Conservation (phyloP, 2,888 invertebrate species). For the Diploptera punctata region DNA sequence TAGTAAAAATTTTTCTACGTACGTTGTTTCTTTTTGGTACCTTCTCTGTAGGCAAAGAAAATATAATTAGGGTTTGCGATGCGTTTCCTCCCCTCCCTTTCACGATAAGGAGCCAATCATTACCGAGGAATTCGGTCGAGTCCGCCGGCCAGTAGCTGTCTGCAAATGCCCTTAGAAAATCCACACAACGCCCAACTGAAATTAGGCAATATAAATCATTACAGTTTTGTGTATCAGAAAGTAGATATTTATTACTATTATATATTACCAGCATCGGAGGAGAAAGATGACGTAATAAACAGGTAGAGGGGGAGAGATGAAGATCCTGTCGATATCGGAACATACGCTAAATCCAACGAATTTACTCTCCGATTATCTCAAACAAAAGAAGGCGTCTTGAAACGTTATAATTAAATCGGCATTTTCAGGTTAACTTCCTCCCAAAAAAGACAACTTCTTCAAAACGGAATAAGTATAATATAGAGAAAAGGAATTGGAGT, state of each 20-base stretch:
- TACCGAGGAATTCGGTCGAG: conserved; percentile 11
- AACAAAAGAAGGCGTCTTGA: too few relatives aligned
- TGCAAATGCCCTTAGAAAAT: conserved; percentile 5
- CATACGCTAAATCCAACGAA: too few relatives aligned
- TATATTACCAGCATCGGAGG: background rate
- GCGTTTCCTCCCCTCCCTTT: background rate
- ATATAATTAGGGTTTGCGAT: background rate
- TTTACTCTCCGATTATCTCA: too few relatives aligned
- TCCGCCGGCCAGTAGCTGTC: conserved; percentile 2
- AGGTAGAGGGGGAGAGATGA: too few relatives aligned
- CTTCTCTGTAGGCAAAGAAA: background rate
- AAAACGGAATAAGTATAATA: too few relatives aligned
- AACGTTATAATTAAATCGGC: too few relatives aligned
- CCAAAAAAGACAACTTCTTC: too few relatives aligned
- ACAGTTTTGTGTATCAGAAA: background rate
- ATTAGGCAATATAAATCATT: conserved; percentile 12
- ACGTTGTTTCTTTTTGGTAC: background rate
- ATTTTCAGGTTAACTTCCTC: too few relatives aligned
- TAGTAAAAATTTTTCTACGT: background rate
- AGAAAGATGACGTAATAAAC: background rate
- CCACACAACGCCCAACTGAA: background rate
- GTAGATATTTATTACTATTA: background rate
- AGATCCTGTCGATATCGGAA: too few relatives aligned
- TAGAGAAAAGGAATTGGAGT: too few relatives aligned
- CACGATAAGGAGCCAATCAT: conserved; percentile 3